A percentile compares a stretch with the other conserved stretches of the same genome.
These are phyloP conservation scores for Philopotamus ludificatus DNA, from an alignment of 1,140 invertebrate genomes.

Conservation along the genomic window DNA sequence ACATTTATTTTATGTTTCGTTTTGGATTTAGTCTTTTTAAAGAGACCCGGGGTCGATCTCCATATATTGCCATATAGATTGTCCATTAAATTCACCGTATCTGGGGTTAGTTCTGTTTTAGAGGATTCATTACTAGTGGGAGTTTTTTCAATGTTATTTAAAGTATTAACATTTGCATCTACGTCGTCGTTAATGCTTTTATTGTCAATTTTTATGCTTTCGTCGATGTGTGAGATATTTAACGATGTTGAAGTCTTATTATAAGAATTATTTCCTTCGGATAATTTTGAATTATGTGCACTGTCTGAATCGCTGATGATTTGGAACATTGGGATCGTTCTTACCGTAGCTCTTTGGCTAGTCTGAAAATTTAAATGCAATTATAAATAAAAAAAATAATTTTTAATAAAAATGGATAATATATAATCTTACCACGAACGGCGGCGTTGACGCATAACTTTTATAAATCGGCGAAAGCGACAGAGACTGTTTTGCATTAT, in stretches of 20 bases:
- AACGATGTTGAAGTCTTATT: not conserved
- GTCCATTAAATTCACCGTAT: conserved; percentile 31
- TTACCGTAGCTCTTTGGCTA: not conserved
- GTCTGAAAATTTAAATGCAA: conserved; percentile 11
- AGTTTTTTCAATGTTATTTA: not conserved
- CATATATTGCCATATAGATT: conserved; percentile 35
- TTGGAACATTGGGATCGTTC: not conserved
- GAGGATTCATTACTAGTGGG: not conserved
- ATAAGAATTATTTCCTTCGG: not conserved
- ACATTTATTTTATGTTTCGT: conserved; percentile 4
- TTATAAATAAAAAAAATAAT: conserved; percentile 9
- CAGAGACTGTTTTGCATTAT: not conserved
- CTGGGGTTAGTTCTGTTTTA: conserved; percentile 14
- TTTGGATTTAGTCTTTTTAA: conserved; percentile 27
- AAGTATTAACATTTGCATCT: conserved; percentile 10
- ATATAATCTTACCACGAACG: conserved; percentile 33
- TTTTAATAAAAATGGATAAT: not conserved
- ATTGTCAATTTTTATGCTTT: not conserved
- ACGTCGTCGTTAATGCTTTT: not conserved
- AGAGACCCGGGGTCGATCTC: conserved; percentile 36
- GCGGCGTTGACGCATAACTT: conserved; percentile 17
- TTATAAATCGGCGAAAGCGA: not conserved
- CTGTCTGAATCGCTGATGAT: conserved; percentile 5
- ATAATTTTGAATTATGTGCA: conserved; percentile 1
- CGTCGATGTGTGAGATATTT: not conserved